phyloP scores from a whole-genome alignment of 64 coral and sea anemone species.

The Anthopleura sola region DNA sequence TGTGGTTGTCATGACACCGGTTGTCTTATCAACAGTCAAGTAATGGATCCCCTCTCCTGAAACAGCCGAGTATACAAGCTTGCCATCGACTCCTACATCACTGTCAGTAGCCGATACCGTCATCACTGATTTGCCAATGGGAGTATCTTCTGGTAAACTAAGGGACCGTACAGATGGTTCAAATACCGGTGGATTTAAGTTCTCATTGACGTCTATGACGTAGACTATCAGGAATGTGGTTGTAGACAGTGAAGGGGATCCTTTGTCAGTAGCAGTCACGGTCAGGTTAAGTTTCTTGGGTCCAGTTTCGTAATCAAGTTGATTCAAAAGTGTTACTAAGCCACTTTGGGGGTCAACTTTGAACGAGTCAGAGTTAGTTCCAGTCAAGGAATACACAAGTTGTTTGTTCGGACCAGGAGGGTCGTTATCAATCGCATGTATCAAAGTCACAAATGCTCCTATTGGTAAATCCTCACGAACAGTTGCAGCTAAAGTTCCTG shows the following conservation, averaged over 20 bases:
- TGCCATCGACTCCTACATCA: slow-evolving; percentile 24
- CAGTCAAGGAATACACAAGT: slow-evolving; percentile 33
- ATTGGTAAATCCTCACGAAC: slow-evolving; percentile 59
- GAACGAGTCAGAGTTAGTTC: not conserved
- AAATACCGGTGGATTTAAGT: slow-evolving; percentile 29
- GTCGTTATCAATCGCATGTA: slow-evolving; percentile 32
- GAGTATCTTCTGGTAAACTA: slow-evolving; percentile 23
- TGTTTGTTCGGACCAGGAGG: slow-evolving; percentile 34
- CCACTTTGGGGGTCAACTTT: not conserved
- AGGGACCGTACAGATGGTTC: slow-evolving; percentile 18
- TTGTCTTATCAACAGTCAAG: slow-evolving; percentile 38
- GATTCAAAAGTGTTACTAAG: not conserved
- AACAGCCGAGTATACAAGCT: slow-evolving; percentile 37
- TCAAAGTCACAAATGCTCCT: slow-evolving; percentile 33
- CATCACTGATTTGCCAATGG: slow-evolving; percentile 45
- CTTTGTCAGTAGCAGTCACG: slow-evolving; percentile 45
- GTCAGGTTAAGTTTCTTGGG: not conserved
- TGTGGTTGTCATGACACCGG: slow-evolving; percentile 37
- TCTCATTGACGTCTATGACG: slow-evolving; percentile 32
- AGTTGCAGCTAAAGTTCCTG: slow-evolving; percentile 35
- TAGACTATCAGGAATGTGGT: slow-evolving; percentile 26
- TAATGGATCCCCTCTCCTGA: slow-evolving; percentile 41
- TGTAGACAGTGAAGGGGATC: not conserved
- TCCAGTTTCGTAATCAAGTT: slow-evolving; percentile 19
- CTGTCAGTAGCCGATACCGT: slow-evolving; percentile 23